Evolutionary conservation across 2,888 invertebrate species (phyloP), one percentile per base, ranked within the genome.

Genomic region (Himalopsyche anomala): DNA sequence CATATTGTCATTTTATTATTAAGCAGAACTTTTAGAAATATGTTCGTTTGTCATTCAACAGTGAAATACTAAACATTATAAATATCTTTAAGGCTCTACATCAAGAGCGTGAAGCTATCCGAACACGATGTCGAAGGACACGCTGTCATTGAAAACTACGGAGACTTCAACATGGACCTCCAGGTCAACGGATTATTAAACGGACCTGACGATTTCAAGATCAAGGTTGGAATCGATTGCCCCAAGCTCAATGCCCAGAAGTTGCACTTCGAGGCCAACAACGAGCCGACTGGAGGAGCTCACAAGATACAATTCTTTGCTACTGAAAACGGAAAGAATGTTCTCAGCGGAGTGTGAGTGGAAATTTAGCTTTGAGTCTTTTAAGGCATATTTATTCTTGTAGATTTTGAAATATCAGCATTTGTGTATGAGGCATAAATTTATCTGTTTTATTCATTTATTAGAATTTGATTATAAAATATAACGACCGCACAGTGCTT

Each of bases 301-400:
- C 96, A 96, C 88, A 93, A 94, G 9, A 92, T 97, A 84, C 94
- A 95, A 87, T 93, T 97, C 89, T 91, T 92, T 1, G 93, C 95
- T 0, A 95, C 94, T 51, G 94, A 95, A 81, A 94, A 94, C 5
- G 94, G 94, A 86, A 94, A 95, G 90, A 95, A 95, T 84, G 90
- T 96, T 11, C 90, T 97, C 2, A 94, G 95, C 89, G 97, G 97
- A 93, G 95, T 94, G 95, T 95, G 90, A 90, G 90, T 89, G 6
- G 1, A 82, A n/a, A 55, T 82, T 36, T 40, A 38, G 5, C 51
- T 51, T 15, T 3, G 4, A 51, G 15, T 51, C 8, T 51, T 15
- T 15, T 51, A 3, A 42, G 9, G 8, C 5, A 51, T 51, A 51
- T 51, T 8, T 4, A 51, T 51, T 40, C 40, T 45, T 45, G 45